phyloP scores from a whole-genome alignment of 2,797 vertebrate species.

The Otolemur crassicaudatus region DNA sequence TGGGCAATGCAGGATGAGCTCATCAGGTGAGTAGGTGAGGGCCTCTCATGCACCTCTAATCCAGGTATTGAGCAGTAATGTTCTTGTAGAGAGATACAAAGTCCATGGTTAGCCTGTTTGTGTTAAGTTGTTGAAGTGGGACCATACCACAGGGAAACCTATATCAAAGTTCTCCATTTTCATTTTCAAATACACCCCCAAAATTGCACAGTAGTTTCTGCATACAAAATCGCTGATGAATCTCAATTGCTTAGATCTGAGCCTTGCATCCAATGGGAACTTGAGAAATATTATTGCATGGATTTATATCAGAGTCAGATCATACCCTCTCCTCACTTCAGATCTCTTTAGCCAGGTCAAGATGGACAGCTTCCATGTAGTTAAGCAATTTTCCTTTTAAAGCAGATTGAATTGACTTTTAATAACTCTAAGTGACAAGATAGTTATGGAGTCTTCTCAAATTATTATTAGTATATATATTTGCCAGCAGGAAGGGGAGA shows the following conservation, averaged over 20 bases:
- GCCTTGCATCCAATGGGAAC: background rate
- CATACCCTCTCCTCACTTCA: background rate
- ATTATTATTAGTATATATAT: background rate
- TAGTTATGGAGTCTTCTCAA: background rate
- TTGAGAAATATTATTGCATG: background rate
- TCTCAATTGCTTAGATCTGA: background rate
- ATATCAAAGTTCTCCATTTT: background rate
- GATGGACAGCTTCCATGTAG: background rate
- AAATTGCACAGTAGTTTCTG: background rate
- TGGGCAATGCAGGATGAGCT: background rate
- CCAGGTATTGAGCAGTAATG: background rate
- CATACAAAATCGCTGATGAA: background rate
- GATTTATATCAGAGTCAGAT: background rate
- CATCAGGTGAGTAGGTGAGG: too few species aligned
- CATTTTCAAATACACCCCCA: background rate
- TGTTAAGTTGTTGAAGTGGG: background rate
- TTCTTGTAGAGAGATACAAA: background rate
- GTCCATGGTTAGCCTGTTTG: background rate
- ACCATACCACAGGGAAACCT: background rate
- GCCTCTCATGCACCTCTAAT: background rate
- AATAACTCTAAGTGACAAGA: background rate
- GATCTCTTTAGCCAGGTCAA: background rate
- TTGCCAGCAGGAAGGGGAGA: background rate
- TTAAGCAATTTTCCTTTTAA: slow-evolving; percentile 1
- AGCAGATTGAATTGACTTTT: background rate